phyloP scores from a whole-genome alignment of 2,113 vertebrate genomes.

The Petrocephalus zakoni region DNA sequence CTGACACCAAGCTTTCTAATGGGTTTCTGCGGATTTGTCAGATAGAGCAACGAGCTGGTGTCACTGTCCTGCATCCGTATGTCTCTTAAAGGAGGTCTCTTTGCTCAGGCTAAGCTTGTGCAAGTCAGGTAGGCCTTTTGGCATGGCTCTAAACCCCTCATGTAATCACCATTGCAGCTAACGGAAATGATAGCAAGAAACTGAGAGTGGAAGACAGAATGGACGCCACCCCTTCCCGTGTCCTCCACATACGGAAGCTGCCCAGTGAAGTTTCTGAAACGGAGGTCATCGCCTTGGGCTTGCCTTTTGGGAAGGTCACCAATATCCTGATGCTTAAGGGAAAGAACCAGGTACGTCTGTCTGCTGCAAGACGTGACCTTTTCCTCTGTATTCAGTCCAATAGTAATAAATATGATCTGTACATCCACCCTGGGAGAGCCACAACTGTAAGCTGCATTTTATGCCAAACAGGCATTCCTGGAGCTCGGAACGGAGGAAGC shows the following conservation, averaged over 20 bases:
- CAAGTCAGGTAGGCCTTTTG: background rate
- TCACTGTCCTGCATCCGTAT: background rate
- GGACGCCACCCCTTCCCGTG: constrained; percentile 87
- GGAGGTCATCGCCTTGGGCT: constrained; percentile 93
- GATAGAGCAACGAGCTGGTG: background rate
- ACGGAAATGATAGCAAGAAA: constrained; percentile 96
- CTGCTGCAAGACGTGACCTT: background rate
- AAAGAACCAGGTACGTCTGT: constrained; percentile 85
- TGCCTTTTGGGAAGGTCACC: constrained; percentile 97
- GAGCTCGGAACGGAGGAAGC: constrained; percentile 95
- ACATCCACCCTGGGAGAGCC: background rate
- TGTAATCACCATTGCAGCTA: constrained; percentile 65
- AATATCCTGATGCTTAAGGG: constrained; percentile 99
- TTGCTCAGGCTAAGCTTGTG: background rate
- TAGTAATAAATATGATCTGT: background rate
- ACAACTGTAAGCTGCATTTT: background rate
- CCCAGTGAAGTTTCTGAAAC: constrained; percentile 96
- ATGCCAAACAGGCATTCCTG: constrained; percentile 77
- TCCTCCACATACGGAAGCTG: constrained; percentile 95
- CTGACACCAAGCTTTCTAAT: background rate
- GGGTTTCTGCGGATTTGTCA: background rate
- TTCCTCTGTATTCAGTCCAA: background rate
- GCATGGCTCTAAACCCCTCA: background rate
- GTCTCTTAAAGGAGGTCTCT: background rate
- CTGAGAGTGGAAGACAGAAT: constrained; percentile 90